These are phyloP conservation scores for Lophochroa leadbeateri DNA, from an alignment of 2,113 vertebrate genomes.

Conservation along the genomic window DNA sequence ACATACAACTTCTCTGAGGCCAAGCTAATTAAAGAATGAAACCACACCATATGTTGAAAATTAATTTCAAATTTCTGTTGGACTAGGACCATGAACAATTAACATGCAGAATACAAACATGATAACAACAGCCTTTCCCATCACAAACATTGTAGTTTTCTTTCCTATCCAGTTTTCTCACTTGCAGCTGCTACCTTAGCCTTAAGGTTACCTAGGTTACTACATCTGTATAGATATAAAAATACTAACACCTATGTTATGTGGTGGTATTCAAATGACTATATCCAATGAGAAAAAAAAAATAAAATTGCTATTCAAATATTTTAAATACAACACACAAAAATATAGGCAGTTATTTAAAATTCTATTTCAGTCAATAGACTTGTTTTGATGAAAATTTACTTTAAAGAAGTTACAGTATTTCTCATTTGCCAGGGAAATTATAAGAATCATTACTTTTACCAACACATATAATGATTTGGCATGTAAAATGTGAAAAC, in stretches of 20 bases:
- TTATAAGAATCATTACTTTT: background rate
- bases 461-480: background rate
- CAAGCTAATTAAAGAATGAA: background rate
- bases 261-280: background rate
- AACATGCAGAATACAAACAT: background rate
- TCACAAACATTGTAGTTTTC: background rate
- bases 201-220: background rate
- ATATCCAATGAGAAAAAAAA: background rate
- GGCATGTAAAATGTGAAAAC: slow-evolving; percentile 29
- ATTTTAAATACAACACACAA: background rate
- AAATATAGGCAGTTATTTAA: background rate
- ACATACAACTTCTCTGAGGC: background rate
- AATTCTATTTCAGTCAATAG: background rate
- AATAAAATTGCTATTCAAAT: background rate
- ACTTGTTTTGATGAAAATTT: background rate
- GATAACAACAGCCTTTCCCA: background rate
- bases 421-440: background rate
- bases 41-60: background rate
- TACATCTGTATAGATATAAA: background rate
- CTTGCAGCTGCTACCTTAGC: background rate
- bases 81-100: background rate
- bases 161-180: background rate
- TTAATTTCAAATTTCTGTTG: background rate
- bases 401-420: background rate
- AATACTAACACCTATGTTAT: background rate